Conservation (phyloP, 2,888 invertebrate species). For the Luperina nickerlii region DNA sequence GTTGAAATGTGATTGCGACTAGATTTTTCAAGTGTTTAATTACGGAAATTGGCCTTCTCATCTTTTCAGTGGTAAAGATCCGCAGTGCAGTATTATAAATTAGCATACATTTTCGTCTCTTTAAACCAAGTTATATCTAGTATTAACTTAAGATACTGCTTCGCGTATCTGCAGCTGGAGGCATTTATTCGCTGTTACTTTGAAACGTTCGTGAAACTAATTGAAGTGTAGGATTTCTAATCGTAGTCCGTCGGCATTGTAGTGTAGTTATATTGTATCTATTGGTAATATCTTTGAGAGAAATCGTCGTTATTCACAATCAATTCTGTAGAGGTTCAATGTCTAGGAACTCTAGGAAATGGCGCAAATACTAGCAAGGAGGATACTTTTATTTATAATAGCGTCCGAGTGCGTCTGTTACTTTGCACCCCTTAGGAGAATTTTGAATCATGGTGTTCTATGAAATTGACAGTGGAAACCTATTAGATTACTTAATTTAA, state of each 20-base stretch:
- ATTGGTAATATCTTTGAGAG: constrained; percentile 27
- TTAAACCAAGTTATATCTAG: constrained; percentile 34
- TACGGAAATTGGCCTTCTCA: background rate
- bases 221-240: constrained; percentile 25
- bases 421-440: background rate
- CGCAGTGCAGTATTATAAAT: constrained; percentile 24
- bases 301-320: constrained; percentile 4
- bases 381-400: background rate
- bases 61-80: background rate
- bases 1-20: background rate
- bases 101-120: constrained; percentile 49
- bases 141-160: constrained; percentile 40
- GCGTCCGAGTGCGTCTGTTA: background rate
- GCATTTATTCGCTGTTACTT: constrained; percentile 25
- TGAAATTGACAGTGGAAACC: background rate
- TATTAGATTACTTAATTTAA: too few relatives aligned
- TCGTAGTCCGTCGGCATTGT: background rate
- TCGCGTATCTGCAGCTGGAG: constrained; percentile 26
- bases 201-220: constrained; percentile 28
- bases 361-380: background rate
- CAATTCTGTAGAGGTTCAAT: background rate
- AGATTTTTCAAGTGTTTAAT: background rate
- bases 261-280: constrained; percentile 10
- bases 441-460: background rate
- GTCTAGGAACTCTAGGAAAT: background rate